Conservation (phyloP, 2,113 vertebrate species). For the Hypocryptadius cinnamomeus region DNA sequence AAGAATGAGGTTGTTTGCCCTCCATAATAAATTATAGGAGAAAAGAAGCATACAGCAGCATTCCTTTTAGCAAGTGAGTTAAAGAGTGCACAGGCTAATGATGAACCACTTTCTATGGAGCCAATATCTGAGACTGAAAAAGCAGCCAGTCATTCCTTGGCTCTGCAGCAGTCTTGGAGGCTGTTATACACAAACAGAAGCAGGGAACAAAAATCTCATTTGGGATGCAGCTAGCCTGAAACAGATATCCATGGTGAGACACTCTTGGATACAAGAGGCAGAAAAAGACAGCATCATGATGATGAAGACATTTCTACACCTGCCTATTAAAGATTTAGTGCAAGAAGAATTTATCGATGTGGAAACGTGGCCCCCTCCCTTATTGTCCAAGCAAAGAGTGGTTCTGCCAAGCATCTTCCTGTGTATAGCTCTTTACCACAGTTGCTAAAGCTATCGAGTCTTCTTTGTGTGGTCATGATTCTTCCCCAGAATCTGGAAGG, state of each 20-base stretch:
- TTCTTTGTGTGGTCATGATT: neutral
- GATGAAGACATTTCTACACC: neutral
- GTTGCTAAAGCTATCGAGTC: neutral
- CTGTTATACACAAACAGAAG: constrained; percentile 29
- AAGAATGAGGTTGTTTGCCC: neutral
- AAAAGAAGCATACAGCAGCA: neutral
- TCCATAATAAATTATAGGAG: neutral
- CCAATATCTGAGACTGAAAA: neutral
- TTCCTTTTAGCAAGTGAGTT: constrained; percentile 1
- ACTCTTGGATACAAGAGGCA: neutral
- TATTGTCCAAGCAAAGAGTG: neutral
- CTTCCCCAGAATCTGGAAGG: neutral
- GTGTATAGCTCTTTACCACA: neutral
- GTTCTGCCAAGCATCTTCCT: neutral
- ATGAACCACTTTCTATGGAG: neutral
- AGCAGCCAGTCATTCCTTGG: constrained; percentile 2
- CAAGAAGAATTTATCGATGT: neutral
- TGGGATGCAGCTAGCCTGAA: neutral
- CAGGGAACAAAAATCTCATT: constrained; percentile 12
- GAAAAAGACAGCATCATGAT: neutral
- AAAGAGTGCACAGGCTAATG: neutral
- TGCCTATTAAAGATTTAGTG: neutral
- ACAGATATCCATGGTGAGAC: neutral
- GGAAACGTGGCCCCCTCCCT: neutral
- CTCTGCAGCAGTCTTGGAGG: neutral